Evolutionary conservation across 1,140 invertebrate species (phyloP).

Genomic region (Pinna nobilis): DNA sequence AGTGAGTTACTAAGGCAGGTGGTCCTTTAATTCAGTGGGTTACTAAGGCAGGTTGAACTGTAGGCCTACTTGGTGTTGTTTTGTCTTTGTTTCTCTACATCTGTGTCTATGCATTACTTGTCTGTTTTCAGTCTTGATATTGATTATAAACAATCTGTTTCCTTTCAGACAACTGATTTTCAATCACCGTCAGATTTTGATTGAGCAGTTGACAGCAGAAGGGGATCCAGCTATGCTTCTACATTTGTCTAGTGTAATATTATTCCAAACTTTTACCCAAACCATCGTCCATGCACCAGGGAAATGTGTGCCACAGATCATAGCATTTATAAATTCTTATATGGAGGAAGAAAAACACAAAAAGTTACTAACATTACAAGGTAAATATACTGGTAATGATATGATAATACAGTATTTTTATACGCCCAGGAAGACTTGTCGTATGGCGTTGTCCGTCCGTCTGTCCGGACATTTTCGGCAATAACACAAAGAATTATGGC

Average conservation of each 20-base stretch:
- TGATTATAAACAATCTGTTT: too few relatives aligned
- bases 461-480: too few relatives aligned
- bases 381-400: constrained; percentile 74
- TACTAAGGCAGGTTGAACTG: too few relatives aligned
- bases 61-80: too few relatives aligned
- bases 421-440: background rate
- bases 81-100: too few relatives aligned
- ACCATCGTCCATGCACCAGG: constrained; percentile 91
- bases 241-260: constrained; percentile 86
- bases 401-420: background rate
- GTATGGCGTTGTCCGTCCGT: too few relatives aligned
- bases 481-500: too few relatives aligned
- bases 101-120: too few relatives aligned
- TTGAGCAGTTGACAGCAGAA: constrained; percentile 82
- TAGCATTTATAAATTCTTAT: constrained; percentile 83
- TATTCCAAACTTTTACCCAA: constrained; percentile 88
- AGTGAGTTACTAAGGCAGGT: too few relatives aligned
- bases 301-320: constrained; percentile 88
- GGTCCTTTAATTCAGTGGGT: too few relatives aligned
- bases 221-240: constrained; percentile 89
- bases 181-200: constrained; percentile 86
- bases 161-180: constrained; percentile 79
- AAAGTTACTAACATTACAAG: constrained; percentile 84
- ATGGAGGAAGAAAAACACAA: constrained; percentile 80
- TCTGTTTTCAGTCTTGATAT: too few relatives aligned